These are phyloP conservation scores for Atta cephalotes DNA, from an alignment of 1,140 invertebrate species.

Conservation along the genomic window DNA sequence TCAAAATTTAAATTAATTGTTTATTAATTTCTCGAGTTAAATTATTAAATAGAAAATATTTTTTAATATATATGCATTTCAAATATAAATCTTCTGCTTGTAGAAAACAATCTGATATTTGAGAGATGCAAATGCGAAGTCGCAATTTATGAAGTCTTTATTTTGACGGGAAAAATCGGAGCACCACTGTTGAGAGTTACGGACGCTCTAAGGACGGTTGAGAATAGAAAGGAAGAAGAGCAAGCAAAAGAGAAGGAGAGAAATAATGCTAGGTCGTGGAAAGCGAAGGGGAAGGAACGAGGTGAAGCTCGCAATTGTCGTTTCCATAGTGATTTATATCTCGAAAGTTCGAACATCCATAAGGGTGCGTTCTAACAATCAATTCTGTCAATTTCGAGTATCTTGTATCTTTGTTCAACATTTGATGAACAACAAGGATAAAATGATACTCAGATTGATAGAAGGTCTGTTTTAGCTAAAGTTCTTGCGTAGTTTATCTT, in stretches of 20 bases:
- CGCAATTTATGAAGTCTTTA: neutral
- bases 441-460: too few relatives aligned
- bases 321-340: constrained; percentile 56
- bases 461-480: too few relatives aligned
- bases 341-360: neutral
- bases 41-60: neutral
- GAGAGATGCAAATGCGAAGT: neutral
- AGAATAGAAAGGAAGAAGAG: constrained; percentile 13
- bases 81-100: neutral
- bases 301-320: constrained; percentile 39
- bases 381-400: too few relatives aligned
- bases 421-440: too few relatives aligned
- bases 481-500: too few relatives aligned
- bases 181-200: constrained; percentile 41
- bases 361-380: too few relatives aligned
- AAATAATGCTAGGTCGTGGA: constrained; percentile 15
- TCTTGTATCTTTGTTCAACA: too few relatives aligned
- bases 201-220: constrained; percentile 4
- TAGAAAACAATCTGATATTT: neutral
- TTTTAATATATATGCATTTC: neutral
- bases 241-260: neutral
- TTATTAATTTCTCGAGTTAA: constrained; percentile 1
- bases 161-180: constrained; percentile 34
- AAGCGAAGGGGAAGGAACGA: constrained; percentile 23
- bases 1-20: constrained; percentile 11